Conservation (phyloP, 2,113 vertebrate species). For the Thymallus thymallus region DNA sequence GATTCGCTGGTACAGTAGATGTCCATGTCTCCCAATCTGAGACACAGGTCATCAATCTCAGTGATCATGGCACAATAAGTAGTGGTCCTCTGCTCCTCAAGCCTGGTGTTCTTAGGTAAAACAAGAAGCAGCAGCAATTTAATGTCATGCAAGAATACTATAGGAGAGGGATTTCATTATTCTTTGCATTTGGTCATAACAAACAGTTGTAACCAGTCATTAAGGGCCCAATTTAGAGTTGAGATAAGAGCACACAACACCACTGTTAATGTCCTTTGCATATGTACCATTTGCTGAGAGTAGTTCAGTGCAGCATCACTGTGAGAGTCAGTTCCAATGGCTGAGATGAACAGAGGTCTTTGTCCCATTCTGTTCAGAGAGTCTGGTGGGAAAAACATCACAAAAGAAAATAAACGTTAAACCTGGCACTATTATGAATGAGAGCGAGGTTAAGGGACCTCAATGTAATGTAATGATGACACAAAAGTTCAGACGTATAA, state of each 20-base stretch:
- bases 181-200: no score
- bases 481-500: background rate
- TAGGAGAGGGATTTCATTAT: no score
- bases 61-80: slow-evolving; percentile 75
- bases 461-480: slow-evolving; percentile 16
- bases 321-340: slow-evolving; percentile 79
- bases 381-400: slow-evolving; percentile 65
- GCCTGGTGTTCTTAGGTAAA: slow-evolving; percentile 63
- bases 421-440: slow-evolving; percentile 83
- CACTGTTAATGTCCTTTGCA: background rate
- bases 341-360: slow-evolving; percentile 81
- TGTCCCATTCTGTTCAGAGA: slow-evolving; percentile 81
- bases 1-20: slow-evolving; percentile 85
- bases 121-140: background rate
- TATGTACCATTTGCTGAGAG: slow-evolving; percentile 84
- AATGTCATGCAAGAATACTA: background rate
- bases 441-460: slow-evolving; percentile 65
- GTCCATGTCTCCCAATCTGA: slow-evolving; percentile 88
- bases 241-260: no score
- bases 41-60: slow-evolving; percentile 78
- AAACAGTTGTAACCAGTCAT: no score
- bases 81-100: slow-evolving; percentile 68
- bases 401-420: slow-evolving; percentile 4
- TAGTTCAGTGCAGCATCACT: slow-evolving; percentile 74
- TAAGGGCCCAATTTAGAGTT: no score